Evolutionary conservation across 2,113 vertebrate genomes (phyloP).

Genomic region (Oceanites oceanicus): DNA sequence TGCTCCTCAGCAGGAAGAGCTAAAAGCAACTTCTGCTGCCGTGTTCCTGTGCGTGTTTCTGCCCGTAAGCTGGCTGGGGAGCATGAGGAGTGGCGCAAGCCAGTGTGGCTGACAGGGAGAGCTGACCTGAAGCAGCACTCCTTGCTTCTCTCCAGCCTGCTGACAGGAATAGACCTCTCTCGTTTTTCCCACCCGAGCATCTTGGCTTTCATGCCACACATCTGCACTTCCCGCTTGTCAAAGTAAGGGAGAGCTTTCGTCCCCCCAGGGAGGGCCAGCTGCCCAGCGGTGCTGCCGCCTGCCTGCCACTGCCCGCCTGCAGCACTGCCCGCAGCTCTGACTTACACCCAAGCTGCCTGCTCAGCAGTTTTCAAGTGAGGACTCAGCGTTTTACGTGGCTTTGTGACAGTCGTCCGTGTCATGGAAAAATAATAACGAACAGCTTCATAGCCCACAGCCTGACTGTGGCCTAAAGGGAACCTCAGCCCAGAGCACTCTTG

Average conservation of each 20-base stretch:
- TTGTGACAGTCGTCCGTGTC: background rate
- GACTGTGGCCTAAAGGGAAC: background rate
- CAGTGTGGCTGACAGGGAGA: background rate
- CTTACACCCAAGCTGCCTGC: background rate
- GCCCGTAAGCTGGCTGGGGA: fast-evolving
- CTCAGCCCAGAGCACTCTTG: background rate
- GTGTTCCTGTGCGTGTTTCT: fast-evolving
- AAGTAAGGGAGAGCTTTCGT: background rate
- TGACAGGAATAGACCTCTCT: background rate
- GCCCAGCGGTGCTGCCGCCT: background rate
- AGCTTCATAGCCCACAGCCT: background rate
- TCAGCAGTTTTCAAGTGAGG: background rate
- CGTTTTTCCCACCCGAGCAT: background rate
- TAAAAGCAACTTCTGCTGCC: background rate
- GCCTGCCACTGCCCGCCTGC: background rate
- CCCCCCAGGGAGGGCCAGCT: background rate
- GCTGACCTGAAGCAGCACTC: background rate
- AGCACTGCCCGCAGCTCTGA: background rate
- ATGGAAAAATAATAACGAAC: background rate
- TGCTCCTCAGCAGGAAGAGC: background rate
- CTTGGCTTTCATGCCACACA: fast-evolving
- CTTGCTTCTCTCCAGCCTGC: background rate
- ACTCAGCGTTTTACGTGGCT: background rate
- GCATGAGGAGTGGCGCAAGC: fast-evolving
- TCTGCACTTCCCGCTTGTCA: background rate